Conservation (phyloP, 2,888 invertebrate species). For the Drosophila falleni region DNA sequence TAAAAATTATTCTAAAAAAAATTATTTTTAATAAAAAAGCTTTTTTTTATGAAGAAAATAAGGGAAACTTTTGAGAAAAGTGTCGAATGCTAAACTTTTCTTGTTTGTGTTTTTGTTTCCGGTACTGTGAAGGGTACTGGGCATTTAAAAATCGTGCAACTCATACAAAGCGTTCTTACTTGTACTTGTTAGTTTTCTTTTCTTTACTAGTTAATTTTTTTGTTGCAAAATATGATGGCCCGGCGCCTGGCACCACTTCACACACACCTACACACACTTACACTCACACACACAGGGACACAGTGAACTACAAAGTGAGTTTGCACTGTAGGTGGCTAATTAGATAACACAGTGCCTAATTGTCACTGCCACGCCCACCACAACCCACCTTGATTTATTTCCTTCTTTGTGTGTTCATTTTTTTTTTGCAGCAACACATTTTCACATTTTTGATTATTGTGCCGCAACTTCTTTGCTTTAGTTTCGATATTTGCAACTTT, state of each 20-base stretch:
- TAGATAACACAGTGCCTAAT: slow-evolving; percentile 85
- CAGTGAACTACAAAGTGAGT: slow-evolving; percentile 33
- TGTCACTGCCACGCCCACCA: slow-evolving; percentile 69
- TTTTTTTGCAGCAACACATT: slow-evolving; percentile 30
- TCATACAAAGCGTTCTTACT: neutral
- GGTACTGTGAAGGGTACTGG: too few species aligned
- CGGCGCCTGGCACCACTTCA: slow-evolving; percentile 85
- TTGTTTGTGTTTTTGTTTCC: too few species aligned
- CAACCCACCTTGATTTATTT: slow-evolving; percentile 28
- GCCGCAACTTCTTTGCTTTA: slow-evolving; percentile 50
- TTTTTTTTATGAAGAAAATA: too few species aligned
- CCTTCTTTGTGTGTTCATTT: slow-evolving; percentile 22
- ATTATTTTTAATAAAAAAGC: too few species aligned
- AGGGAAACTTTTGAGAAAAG: too few species aligned
- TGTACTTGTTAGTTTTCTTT: slow-evolving; percentile 33
- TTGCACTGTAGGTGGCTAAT: slow-evolving; percentile 77
- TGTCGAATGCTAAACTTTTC: too few species aligned
- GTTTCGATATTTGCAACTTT: slow-evolving; percentile 28
- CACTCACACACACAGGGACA: slow-evolving; percentile 59
- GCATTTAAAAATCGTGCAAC: neutral
- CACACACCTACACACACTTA: slow-evolving; percentile 59
- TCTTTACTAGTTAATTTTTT: slow-evolving; percentile 3
- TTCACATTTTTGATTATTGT: slow-evolving; percentile 54
- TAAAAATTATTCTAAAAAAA: too few species aligned
- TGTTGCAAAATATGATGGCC: slow-evolving; percentile 79